Conservation (phyloP, 2,113 vertebrate genomes). For the Python bivittatus region DNA sequence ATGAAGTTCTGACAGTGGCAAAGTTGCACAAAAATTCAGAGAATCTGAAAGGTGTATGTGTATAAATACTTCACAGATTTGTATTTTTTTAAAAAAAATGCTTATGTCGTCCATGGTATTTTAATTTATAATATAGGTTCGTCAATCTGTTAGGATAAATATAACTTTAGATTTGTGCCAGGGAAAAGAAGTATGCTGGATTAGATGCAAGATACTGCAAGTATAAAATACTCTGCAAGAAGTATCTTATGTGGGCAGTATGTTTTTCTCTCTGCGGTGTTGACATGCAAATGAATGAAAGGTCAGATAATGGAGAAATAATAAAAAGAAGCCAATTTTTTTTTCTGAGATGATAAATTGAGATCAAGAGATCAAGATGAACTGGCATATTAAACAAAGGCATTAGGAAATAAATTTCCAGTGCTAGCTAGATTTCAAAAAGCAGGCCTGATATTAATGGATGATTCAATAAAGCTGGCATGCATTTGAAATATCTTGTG, state of each 20-base stretch:
- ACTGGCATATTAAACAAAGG: slow-evolving; percentile 30
- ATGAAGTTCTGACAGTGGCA: too few relatives aligned
- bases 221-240: slow-evolving; percentile 41
- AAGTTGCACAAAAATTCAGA: too few relatives aligned
- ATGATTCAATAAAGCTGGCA: slow-evolving; percentile 33
- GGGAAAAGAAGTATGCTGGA: slow-evolving; percentile 49
- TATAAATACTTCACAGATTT: too few relatives aligned
- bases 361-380: slow-evolving; percentile 39
- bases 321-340: slow-evolving; percentile 26
- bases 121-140: slow-evolving; percentile 55
- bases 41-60: too few relatives aligned
- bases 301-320: slow-evolving; percentile 54
- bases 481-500: slow-evolving; percentile 37
- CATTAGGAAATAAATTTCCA: slow-evolving; percentile 15
- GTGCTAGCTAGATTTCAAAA: background rate
- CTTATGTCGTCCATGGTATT: slow-evolving; percentile 56
- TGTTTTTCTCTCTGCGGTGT: slow-evolving; percentile 45
- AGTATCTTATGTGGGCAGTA: slow-evolving; percentile 37
- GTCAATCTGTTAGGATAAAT: slow-evolving; percentile 55
- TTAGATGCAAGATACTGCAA: slow-evolving; percentile 38
- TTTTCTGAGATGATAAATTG: slow-evolving; percentile 56
- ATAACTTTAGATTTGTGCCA: slow-evolving; percentile 57
- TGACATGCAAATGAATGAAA: slow-evolving; percentile 45
- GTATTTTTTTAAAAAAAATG: background rate
- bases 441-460: slow-evolving; percentile 32